Evolutionary conservation across 2,797 vertebrate species (phyloP).

Genomic region (Enteromius paludinosus): DNA sequence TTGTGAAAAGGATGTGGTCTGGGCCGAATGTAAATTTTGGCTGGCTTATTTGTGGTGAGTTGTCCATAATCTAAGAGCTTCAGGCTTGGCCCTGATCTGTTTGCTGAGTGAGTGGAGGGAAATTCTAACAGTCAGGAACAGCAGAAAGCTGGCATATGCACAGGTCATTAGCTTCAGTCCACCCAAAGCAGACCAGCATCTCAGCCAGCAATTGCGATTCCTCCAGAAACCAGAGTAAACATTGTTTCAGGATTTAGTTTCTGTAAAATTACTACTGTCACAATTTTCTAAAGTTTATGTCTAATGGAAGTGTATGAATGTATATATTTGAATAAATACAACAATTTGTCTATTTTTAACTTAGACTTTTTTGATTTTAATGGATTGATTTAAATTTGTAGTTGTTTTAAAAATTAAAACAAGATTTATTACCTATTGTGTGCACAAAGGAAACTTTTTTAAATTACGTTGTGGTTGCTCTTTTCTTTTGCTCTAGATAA

Average conservation of each 20-base stretch:
- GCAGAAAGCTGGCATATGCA: conserved; percentile 74
- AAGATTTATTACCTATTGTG: neutral
- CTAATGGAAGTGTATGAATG: too few species aligned
- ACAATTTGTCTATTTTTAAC: neutral
- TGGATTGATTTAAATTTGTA: neutral
- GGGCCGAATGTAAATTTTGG: conserved; percentile 22
- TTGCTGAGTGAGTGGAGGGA: conserved; percentile 47
- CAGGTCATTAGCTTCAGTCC: conserved; percentile 16
- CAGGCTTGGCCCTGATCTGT: conserved; percentile 74
- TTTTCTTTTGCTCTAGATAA: neutral
- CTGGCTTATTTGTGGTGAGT: conserved; percentile 66
- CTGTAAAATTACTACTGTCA: neutral
- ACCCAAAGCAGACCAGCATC: conserved; percentile 8
- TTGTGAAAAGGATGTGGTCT: conserved; percentile 18
- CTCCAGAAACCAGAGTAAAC: conserved; percentile 4
- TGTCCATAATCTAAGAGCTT: conserved; percentile 75
- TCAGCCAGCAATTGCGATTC: conserved; percentile 12
- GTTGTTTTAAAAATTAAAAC: neutral
- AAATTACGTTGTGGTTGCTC: neutral
- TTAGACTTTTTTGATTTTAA: neutral
- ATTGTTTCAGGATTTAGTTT: conserved; percentile 8
- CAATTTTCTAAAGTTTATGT: neutral
- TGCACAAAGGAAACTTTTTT: neutral
- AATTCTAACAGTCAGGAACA: conserved; percentile 72
- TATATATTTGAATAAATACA: neutral